Evolutionary conservation across 1,140 invertebrate species (phyloP).

Genomic region (Heliconius eleuchia): DNA sequence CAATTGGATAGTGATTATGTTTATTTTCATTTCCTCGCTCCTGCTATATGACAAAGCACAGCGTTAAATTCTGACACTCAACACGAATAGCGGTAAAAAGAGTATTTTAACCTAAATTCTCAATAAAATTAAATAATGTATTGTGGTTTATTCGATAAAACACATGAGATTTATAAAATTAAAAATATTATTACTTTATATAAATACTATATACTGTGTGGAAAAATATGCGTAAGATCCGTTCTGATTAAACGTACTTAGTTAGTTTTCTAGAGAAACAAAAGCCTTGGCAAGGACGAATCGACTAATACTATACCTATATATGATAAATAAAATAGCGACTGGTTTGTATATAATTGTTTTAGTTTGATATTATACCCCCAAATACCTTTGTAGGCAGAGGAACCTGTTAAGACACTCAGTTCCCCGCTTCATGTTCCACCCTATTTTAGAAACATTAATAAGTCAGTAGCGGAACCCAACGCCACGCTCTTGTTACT

Average conservation of each 20-base stretch:
- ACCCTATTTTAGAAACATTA: neutral
- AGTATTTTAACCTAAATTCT: too few relatives aligned
- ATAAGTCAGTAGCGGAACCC: neutral
- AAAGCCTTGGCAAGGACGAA: slow-evolving; percentile 4
- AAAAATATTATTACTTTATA: neutral
- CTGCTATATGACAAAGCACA: too few relatives aligned
- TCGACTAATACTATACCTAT: neutral
- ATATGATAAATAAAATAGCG: neutral
- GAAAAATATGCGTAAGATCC: slow-evolving; percentile 10
- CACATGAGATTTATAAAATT: neutral
- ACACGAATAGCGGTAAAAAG: too few relatives aligned
- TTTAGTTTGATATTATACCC: too few relatives aligned
- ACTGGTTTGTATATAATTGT: neutral
- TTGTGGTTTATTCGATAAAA: too few relatives aligned
- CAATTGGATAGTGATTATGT: too few relatives aligned
- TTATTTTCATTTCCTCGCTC: too few relatives aligned
- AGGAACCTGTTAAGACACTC: neutral
- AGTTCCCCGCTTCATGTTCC: too few relatives aligned
- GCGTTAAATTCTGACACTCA: too few relatives aligned
- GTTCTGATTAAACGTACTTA: slow-evolving; percentile 10
- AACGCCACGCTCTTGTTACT: neutral
- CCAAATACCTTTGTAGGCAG: neutral
- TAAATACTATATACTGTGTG: neutral
- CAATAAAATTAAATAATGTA: too few relatives aligned
- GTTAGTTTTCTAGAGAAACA: neutral